Base-by-base conservation (phyloP, 2,797 vertebrate species). In the Sebastiscus tertius region DNA sequence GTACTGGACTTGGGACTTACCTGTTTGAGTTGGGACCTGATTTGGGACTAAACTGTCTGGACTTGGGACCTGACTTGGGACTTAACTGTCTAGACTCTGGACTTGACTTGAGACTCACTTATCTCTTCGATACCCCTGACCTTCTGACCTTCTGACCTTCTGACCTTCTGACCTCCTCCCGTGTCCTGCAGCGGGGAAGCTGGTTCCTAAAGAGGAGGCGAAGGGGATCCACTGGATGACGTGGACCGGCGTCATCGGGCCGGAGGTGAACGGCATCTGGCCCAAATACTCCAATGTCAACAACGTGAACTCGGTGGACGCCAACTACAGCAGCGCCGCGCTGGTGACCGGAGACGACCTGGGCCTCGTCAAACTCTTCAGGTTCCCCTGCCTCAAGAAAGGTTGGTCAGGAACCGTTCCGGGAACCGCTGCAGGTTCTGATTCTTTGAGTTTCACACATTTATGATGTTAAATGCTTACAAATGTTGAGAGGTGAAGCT, bases 341-440 rank as follows among this genome's bases (percentile, higher is more conserved):
- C 86, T 99, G 80, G 97, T 97, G 66, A 97, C 96, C 0, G 98
- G 97, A 0, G 98, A 99, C 76, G 98, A 98, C 84, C 97, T 97
- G 13, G 98, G 98, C 18, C 94, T 99, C 1, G 96, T 99, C 87
- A 98, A 97, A 75, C 95, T 99, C 74, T 97, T 97, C 88, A 93
- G 96, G 81, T 99, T 99, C 94, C 98, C 98, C 1, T 98, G 97
- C 87, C 90, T 97, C 22, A 98, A 97, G 87, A 99, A 97, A 98
- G 98, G 98, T 91, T 1, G 1, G 84, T 68, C 22, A 46, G 27
- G 13, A 62, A 39, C 36, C 5, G 36, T 39, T 39, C 12, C 36
- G 0, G 36, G 36, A 39, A 6, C 18, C 1, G 29, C 6, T 56
- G 3, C 31, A 67, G 24, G 31, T 58, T 13, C 16, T 27, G 13